Evolutionary conservation across 2,888 invertebrate genomes (phyloP).

Genomic region (Epinotia brunnichana): DNA sequence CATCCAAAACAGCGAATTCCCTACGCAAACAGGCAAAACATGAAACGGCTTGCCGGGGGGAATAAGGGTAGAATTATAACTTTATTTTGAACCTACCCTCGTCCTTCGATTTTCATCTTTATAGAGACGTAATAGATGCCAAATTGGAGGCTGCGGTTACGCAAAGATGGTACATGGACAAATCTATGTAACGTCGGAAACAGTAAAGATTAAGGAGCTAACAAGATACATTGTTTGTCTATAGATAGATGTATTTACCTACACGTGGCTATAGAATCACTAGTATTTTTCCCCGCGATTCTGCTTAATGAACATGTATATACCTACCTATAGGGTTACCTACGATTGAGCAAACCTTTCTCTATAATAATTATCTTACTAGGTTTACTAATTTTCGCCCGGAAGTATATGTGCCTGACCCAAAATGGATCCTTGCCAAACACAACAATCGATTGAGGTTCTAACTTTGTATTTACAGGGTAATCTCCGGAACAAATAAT

Average conservation of each 20-base stretch:
- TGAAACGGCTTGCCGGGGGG: slow-evolving; percentile 25
- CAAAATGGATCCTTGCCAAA: no score
- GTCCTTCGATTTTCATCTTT: slow-evolving; percentile 19
- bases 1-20: slow-evolving; percentile 21
- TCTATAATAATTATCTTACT: not conserved
- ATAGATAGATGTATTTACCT: no score
- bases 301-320: no score
- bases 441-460: no score
- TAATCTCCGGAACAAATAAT: no score
- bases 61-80: slow-evolving; percentile 46
- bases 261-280: no score
- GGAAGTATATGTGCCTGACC: no score
- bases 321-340: no score
- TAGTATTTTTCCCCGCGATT: no score
- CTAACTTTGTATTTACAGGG: no score
- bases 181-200: slow-evolving; percentile 30
- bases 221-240: slow-evolving; percentile 15
- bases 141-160: not conserved
- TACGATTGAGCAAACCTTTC: no score
- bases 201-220: slow-evolving; percentile 32
- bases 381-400: no score
- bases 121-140: not conserved
- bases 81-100: slow-evolving; percentile 44
- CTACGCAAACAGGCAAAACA: slow-evolving; percentile 36
- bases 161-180: slow-evolving; percentile 13